Percentiles rank a stretch among this genome's conserved stretches.
Evolutionary conservation across 2,888 invertebrate genomes (phyloP).

Genomic region (Nymphalis polychloros): DNA sequence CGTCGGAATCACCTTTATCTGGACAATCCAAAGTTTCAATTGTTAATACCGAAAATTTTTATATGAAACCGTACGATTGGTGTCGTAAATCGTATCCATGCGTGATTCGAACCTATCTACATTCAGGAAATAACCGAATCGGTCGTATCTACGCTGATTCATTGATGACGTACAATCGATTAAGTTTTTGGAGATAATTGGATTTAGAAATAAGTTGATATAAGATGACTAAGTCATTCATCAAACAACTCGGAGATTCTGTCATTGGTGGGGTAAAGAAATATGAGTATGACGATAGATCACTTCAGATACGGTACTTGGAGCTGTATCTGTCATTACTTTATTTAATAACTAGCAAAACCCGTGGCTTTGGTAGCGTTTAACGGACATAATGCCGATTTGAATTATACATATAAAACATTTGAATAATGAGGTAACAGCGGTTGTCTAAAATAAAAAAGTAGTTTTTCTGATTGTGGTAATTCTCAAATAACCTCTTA

Average conservation of each 20-base stretch:
- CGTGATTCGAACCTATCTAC: slow-evolving; percentile 49
- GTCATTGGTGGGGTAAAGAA: no score
- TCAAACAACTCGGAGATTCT: background rate
- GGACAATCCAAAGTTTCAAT: slow-evolving; percentile 10
- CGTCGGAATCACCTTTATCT: slow-evolving; percentile 16
- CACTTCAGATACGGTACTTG: no score
- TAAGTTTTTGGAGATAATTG: slow-evolving; percentile 41
- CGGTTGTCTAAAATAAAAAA: no score
- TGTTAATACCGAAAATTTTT: slow-evolving; percentile 2
- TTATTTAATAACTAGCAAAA: no score
- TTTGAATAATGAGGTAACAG: no score
- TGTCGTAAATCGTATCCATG: slow-evolving; percentile 21
- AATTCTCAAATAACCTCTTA: no score
- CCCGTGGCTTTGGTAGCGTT: no score
- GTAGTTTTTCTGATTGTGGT: no score
- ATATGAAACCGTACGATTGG: background rate
- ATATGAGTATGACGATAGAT: no score
- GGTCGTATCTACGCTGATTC: slow-evolving; percentile 57
- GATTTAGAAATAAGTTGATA: slow-evolving; percentile 30
- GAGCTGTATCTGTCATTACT: no score
- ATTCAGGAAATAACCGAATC: slow-evolving; percentile 24
- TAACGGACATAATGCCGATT: no score
- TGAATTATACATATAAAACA: no score
- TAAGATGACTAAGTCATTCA: slow-evolving; percentile 32
- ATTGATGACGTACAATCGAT: slow-evolving; percentile 51